These are phyloP conservation scores for Chlamydotis undulata DNA, from an alignment of 2,113 vertebrate genomes.

Conservation along the genomic window DNA sequence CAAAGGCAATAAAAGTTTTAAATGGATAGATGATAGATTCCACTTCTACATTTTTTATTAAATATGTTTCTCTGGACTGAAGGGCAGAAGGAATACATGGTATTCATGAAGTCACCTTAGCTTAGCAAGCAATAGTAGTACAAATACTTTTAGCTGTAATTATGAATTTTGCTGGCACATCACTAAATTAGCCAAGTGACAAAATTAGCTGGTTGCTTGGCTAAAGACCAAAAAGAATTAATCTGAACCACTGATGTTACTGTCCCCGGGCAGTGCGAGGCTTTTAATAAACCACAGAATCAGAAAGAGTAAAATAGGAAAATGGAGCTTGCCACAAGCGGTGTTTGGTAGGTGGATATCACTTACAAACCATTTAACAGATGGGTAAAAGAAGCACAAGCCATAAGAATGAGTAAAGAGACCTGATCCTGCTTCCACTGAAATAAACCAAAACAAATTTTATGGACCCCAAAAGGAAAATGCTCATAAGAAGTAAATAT, in stretches of 20 bases:
- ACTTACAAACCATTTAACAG: conserved; percentile 12
- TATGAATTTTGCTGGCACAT: conserved; percentile 58
- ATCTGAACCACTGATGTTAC: conserved; percentile 35
- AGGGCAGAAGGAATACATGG: background rate
- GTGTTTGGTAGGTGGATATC: background rate
- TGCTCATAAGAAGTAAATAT: background rate
- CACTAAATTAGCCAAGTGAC: conserved; percentile 61
- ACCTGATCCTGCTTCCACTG: background rate
- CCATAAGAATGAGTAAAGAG: background rate
- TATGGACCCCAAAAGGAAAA: background rate
- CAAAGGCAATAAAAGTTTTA: background rate
- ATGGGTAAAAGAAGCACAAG: background rate
- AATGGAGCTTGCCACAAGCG: background rate
- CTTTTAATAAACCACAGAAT: conserved; percentile 53
- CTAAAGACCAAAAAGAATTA: conserved; percentile 54
- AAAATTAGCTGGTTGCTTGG: conserved; percentile 52
- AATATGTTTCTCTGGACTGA: background rate
- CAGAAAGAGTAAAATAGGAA: background rate
- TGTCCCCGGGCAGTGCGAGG: background rate
- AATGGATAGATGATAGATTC: background rate
- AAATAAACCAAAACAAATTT: background rate
- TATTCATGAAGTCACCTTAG: conserved; percentile 30
- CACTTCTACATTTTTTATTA: background rate
- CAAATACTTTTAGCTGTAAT: conserved; percentile 45
- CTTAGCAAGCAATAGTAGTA: conserved; percentile 12